Conservation (phyloP, 2,113 vertebrate species). For the Pseudonaja textilis region DNA sequence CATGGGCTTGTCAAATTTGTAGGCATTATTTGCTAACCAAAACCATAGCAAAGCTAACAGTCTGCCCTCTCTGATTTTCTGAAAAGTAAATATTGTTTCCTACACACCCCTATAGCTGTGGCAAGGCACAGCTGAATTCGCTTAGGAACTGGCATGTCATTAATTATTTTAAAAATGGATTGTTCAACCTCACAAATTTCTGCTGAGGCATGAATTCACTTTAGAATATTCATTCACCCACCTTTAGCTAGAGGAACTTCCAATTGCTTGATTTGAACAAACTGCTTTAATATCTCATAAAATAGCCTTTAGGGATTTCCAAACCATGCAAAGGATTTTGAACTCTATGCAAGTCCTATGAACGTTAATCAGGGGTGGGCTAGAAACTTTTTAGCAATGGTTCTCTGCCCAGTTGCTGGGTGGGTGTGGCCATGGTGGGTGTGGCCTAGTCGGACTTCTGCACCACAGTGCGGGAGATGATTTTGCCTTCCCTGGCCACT, state of each 20-base stretch:
- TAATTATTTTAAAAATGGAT: conserved; percentile 53
- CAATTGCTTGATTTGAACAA: not conserved
- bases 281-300: not conserved
- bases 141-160: conserved; percentile 41
- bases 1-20: not conserved
- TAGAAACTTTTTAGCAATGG: no score
- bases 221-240: conserved; percentile 37
- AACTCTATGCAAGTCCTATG: not conserved
- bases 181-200: conserved; percentile 37
- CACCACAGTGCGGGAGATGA: no score
- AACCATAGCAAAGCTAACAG: conserved; percentile 9
- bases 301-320: not conserved
- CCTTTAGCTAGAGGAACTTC: not conserved
- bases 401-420: no score
- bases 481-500: no score
- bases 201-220: conserved; percentile 24
- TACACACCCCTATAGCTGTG: conserved; percentile 50
- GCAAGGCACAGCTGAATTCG: conserved; percentile 40
- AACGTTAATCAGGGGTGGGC: not conserved
- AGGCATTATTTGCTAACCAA: conserved; percentile 36
- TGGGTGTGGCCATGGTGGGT: no score
- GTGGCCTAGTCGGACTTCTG: no score
- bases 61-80: conserved; percentile 30
- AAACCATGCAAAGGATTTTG: not conserved
- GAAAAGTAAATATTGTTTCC: conserved; percentile 55